Percentiles rank a stretch among this genome's conserved stretches.
Conservation (phyloP, 2,888 invertebrate species). For the Myopa tessellatipennis region DNA sequence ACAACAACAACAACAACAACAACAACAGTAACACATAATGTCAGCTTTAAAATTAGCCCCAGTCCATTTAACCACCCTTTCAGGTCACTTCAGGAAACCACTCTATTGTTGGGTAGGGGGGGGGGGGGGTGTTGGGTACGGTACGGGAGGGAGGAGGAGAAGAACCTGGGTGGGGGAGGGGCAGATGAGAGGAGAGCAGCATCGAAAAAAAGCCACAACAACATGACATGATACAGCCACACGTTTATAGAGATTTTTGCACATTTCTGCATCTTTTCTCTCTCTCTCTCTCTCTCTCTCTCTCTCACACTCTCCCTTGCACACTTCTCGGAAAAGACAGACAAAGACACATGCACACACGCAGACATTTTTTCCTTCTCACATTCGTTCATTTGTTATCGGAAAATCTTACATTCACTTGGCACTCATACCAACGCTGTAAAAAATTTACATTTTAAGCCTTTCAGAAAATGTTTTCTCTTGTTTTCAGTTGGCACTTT, state of each 20-base stretch:
- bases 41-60: not conserved
- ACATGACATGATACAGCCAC: not conserved
- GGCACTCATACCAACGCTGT: not conserved
- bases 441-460: constrained; percentile 1
- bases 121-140: too few species aligned
- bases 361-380: not conserved
- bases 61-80: not conserved
- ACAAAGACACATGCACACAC: not conserved
- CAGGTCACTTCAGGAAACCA: not conserved
- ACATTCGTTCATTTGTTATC: not conserved
- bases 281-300: not conserved
- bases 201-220: too few species aligned
- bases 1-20: constrained; percentile 3
- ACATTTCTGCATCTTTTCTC: not conserved
- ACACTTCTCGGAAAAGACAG: not conserved
- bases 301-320: not conserved
- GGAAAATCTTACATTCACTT: not conserved
- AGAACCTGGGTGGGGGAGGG: too few species aligned
- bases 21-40: constrained; percentile 32
- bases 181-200: too few species aligned
- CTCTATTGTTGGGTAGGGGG: too few species aligned
- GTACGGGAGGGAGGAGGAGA: too few species aligned
- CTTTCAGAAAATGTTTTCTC: constrained; percentile 1
- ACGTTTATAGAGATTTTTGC: too few species aligned
- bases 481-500: constrained; percentile 25